A percentile compares a stretch with the other conserved stretches of the same genome.
These are phyloP conservation scores for Macaca mulatta DNA, from an alignment of 2,113 vertebrate species.

Conservation along the genomic window DNA sequence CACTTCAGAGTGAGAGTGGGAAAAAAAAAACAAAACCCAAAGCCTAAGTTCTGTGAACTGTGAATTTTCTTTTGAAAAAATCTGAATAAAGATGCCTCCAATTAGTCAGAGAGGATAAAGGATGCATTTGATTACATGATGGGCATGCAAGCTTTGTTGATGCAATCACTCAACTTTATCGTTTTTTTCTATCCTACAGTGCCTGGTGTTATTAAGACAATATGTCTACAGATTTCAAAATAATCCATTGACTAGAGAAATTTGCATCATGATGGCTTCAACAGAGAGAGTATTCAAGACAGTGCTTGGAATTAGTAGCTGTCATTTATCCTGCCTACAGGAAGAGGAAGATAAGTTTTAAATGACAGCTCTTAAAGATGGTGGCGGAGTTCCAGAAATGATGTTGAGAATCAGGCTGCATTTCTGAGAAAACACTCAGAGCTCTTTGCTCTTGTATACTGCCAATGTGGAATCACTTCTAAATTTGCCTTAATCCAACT, in stretches of 20 bases:
- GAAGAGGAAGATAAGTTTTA: background rate
- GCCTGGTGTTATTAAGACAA: slow-evolving; percentile 39
- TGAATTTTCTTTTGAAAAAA: background rate
- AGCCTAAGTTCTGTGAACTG: background rate
- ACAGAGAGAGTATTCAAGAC: background rate
- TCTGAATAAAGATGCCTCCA: slow-evolving; percentile 16
- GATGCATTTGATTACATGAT: slow-evolving; percentile 10
- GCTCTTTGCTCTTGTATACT: background rate
- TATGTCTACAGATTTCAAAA: slow-evolving; percentile 53
- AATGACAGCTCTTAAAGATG: background rate
- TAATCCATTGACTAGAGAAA: slow-evolving; percentile 31
- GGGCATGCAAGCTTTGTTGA: background rate
- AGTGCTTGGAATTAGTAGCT: slow-evolving; percentile 13
- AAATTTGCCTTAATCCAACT: background rate
- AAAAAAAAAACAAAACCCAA: no score
- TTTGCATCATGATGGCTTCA: slow-evolving; percentile 25
- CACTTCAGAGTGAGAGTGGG: background rate
- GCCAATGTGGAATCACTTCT: background rate
- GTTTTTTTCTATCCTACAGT: background rate
- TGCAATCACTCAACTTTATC: background rate
- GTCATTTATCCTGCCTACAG: slow-evolving; percentile 26
- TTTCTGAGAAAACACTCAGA: background rate
- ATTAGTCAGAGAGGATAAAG: background rate
- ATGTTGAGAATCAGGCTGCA: background rate
- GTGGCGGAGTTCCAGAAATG: background rate